Conservation (phyloP, 2,113 vertebrate genomes). For the Rhynchomys soricoides region DNA sequence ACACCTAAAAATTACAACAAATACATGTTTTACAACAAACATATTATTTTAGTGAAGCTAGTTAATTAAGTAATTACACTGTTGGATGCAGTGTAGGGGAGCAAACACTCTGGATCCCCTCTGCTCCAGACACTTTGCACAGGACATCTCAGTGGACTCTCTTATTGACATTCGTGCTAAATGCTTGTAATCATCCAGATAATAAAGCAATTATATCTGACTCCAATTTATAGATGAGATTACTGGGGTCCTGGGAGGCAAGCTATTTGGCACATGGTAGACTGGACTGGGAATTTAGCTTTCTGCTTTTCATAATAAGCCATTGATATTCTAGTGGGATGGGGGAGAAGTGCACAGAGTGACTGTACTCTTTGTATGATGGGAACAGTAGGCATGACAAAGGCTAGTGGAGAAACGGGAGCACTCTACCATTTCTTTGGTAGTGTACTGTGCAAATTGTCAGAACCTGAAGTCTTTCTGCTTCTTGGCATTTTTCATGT, state of each 20-base stretch:
- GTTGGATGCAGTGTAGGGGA: background rate
- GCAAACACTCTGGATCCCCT: background rate
- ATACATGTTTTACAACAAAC: background rate
- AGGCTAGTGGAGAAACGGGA: background rate
- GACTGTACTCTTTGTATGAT: background rate
- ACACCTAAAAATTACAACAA: background rate
- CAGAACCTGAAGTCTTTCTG: background rate
- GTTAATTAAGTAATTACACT: background rate
- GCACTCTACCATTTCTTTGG: background rate
- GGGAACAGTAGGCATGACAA: background rate
- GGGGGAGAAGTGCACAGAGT: background rate
- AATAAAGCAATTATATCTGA: background rate
- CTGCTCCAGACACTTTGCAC: background rate
- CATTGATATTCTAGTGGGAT: background rate
- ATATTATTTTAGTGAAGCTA: background rate
- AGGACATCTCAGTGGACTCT: background rate
- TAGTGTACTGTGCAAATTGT: background rate
- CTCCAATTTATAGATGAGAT: background rate
- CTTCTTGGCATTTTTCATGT: background rate
- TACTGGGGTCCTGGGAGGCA: background rate
- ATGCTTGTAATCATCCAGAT: conserved; percentile 1
- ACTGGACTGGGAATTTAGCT: background rate
- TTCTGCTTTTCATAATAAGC: background rate
- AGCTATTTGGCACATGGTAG: background rate
- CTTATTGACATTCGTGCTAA: conserved; percentile 27